These are phyloP conservation scores for Enteromius mattozi DNA, from an alignment of 2,797 vertebrate species.

Conservation along the genomic window DNA sequence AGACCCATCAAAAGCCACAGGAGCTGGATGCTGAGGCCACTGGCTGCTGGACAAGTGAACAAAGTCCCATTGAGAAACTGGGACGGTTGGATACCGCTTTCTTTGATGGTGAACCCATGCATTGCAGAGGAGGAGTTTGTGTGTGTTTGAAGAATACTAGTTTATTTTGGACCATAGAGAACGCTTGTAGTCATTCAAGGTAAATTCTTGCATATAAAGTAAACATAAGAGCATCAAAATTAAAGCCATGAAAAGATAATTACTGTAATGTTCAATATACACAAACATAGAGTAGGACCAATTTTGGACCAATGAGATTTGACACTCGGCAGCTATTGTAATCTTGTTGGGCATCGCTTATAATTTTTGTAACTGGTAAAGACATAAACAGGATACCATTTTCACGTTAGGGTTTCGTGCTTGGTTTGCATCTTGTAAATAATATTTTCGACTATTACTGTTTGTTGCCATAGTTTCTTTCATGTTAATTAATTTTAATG, in stretches of 20 bases:
- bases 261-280: background rate
- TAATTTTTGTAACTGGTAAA: background rate
- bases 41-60: slow-evolving; percentile 59
- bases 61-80: slow-evolving; percentile 53
- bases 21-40: slow-evolving; percentile 61
- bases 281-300: background rate
- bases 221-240: background rate
- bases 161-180: slow-evolving; percentile 42
- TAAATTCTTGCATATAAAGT: slow-evolving; percentile 12
- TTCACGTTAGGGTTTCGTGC: background rate
- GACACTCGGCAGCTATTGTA: background rate
- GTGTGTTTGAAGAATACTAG: slow-evolving; percentile 52
- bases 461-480: slow-evolving; percentile 20
- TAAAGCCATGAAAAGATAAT: background rate
- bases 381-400: background rate
- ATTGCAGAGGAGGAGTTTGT: slow-evolving; percentile 27
- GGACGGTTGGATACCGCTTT: slow-evolving; percentile 43
- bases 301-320: background rate
- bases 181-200: slow-evolving; percentile 30
- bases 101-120: slow-evolving; percentile 43
- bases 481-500: slow-evolving; percentile 4
- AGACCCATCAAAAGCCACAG: slow-evolving; percentile 72
- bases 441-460: background rate
- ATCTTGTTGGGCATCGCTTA: background rate
- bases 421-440: background rate